Percentiles rank a stretch among this genome's conserved stretches.
Evolutionary conservation across 2,888 invertebrate species (phyloP).

Genomic region (Pterostichus madidus): DNA sequence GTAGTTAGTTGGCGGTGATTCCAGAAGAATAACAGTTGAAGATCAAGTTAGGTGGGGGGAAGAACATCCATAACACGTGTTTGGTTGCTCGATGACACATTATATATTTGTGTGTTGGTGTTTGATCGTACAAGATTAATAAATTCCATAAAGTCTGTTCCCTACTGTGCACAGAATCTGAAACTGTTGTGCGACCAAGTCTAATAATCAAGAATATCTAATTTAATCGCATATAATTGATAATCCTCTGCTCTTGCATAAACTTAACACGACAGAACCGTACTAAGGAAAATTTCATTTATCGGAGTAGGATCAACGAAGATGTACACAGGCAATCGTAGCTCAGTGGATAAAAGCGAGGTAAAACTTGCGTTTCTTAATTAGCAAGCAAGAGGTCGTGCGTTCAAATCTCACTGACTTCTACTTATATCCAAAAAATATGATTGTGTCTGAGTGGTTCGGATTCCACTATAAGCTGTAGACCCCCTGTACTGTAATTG

Average conservation of each 20-base stretch:
- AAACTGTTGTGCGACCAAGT: slow-evolving; percentile 30
- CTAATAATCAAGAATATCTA: slow-evolving; percentile 55
- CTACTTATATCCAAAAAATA: too few species aligned
- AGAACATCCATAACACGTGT: slow-evolving; percentile 33
- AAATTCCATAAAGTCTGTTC: slow-evolving; percentile 55
- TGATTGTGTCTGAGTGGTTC: too few species aligned
- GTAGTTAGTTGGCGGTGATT: slow-evolving; percentile 1
- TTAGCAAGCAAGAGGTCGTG: too few species aligned
- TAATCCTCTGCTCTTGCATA: slow-evolving; percentile 29
- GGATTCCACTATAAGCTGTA: too few species aligned
- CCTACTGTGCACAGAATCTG: slow-evolving; percentile 53
- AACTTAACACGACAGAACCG: slow-evolving; percentile 9
- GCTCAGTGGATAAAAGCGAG: too few species aligned
- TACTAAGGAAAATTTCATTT: not conserved
- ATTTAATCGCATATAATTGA: slow-evolving; percentile 59
- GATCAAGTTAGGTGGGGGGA: slow-evolving; percentile 16
- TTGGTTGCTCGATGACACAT: slow-evolving; percentile 37
- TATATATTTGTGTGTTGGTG: slow-evolving; percentile 53
- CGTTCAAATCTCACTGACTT: too few species aligned
- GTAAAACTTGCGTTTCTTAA: too few species aligned
- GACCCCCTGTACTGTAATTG: too few species aligned
- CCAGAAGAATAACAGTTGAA: slow-evolving; percentile 21
- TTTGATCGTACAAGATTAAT: slow-evolving; percentile 50
- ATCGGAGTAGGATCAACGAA: not conserved
- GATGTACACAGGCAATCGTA: too few species aligned